Base-by-base conservation (phyloP, 2,113 vertebrate genomes). In the Hiodon alosoides region DNA sequence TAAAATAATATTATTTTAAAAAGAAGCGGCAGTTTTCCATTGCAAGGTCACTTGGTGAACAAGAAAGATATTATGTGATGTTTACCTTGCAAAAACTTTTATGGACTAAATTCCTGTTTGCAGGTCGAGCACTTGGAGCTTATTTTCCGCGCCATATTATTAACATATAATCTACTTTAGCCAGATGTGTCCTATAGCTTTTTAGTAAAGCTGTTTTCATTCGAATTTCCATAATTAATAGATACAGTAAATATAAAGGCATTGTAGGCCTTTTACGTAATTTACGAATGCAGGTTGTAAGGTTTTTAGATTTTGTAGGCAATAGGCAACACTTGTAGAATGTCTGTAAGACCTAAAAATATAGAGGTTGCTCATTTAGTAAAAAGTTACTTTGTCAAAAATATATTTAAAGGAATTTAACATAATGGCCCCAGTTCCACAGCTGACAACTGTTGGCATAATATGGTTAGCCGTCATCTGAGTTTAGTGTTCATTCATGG, bases 301-400 rank as follows among this genome's bases (percentile, higher is more conserved):
- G 31, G 31, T 31, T 31, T 31, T 31, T 31, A 31, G 31, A 31
- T 31, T 31, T 31, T 31, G 31, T 31, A 31, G 31, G 31, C 55
- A 69, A 69, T 17, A 52, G 16, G 67, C 68, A 14, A 52, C 70
- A 71, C 70, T 71, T 71, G 70, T 71, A 58, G 70, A 71, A 67
- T 47, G 70, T 31, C 6, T 59, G 58, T 71, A 46, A 47, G 9
- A n/a, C 16, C 17, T 17, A 16, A 64, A 31, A 31, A 31, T 31
- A 31, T 31, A 31, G 31, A 31, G 31, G 31, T 31, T 31, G 2
- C 2, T 31, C 31, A 31, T 31, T 31, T 31, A 31, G 31, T 31
- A 31, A 31, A 31, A 31, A 31, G 31, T 31, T 31, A 31, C 31
- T 31, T 31, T 31, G 31, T 31, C 31, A 31, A 31, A 31, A 31